Base-by-base conservation (phyloP, 1,140 invertebrate genomes). In the Lepidurus apus region DNA sequence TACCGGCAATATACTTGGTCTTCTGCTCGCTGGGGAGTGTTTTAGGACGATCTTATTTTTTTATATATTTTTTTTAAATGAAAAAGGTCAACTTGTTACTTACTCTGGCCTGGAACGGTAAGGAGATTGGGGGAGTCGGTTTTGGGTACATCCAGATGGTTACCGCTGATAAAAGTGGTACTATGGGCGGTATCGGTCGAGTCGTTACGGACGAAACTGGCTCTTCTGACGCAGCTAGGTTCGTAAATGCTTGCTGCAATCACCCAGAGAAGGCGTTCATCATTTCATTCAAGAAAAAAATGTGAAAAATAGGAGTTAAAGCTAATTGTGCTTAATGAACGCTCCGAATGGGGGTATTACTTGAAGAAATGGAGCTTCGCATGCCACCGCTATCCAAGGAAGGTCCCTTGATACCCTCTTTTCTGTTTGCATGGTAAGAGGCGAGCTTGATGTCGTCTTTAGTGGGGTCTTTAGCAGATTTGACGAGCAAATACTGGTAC, bases 1-100 rank as follows among this genome's bases (percentile, higher is more conserved):
- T 1, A 95, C 94, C 17, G 94, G 93, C 73, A 95, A 85, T 78
- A 95, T 95, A 79, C 93, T 94, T 1, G 93, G 93, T 79, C 93
- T 86, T 81, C 94, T 87, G 81, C 92, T 94, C n/a, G 93, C 92
- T 92, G 82, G 9, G 84, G 17, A 75, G 74, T 75, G 17, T 17
- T 21, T n/a, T 11, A 17, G 7, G 6, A 11, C 74, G 7, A 11
- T 7, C 13, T 17, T 24, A 42, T 5, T 73, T 17, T 17, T 7
- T 73, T 0, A n/a, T 73, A 7, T 73, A 5, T 73, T 17, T 73
- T 73, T 73, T 6, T 6, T 73, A 0, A n/a, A 17, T 75, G 74
- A 8, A 42, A 43, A 75, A 74, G 4, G 42, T 75, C 26, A 43
- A 42, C 74, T 7, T 43, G 17, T n/a, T 75, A 73, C 42, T 44